Conservation (phyloP, 1,140 invertebrate genomes). For the Halotydeus destructor region DNA sequence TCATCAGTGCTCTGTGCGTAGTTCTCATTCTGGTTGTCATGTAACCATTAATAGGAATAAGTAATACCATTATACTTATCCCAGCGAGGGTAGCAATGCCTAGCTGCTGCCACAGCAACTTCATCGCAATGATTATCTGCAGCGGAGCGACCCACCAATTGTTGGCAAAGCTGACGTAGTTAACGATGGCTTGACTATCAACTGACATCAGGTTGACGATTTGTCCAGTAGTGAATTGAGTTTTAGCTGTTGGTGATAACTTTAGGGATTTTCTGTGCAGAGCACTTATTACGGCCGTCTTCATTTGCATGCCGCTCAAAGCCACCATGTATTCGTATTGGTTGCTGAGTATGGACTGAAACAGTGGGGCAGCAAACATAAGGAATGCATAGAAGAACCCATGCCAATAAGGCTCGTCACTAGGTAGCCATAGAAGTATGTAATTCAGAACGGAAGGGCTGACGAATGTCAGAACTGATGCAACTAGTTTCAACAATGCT, state of each 20-base stretch:
- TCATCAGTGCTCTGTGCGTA: slow-evolving; percentile 30
- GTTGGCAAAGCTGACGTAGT: slow-evolving; percentile 14
- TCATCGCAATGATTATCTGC: slow-evolving; percentile 22
- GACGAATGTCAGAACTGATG: not conserved
- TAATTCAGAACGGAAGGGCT: not conserved
- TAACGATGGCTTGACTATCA: slow-evolving; percentile 11
- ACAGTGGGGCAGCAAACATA: slow-evolving; percentile 50
- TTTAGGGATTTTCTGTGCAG: slow-evolving; percentile 20
- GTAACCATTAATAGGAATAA: slow-evolving; percentile 70
- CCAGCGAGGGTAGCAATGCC: slow-evolving; percentile 24
- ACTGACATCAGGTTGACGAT: slow-evolving; percentile 18
- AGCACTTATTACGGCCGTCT: slow-evolving; percentile 21
- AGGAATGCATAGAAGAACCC: slow-evolving; percentile 31
- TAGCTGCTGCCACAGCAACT: slow-evolving; percentile 22
- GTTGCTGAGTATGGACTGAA: slow-evolving; percentile 70
- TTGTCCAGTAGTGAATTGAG: slow-evolving; percentile 17
- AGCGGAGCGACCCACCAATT: slow-evolving; percentile 19
- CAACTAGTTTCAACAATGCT: not conserved
- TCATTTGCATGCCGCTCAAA: slow-evolving; percentile 25
- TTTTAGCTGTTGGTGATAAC: slow-evolving; percentile 14
- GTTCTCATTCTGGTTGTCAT: slow-evolving; percentile 52
- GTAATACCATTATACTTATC: slow-evolving; percentile 32
- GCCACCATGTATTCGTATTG: slow-evolving; percentile 61
- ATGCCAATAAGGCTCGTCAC: slow-evolving; percentile 26
- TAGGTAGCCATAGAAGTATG: not conserved